Evolutionary conservation across 2,888 invertebrate species (phyloP).

Genomic region (Agrotis clavis): DNA sequence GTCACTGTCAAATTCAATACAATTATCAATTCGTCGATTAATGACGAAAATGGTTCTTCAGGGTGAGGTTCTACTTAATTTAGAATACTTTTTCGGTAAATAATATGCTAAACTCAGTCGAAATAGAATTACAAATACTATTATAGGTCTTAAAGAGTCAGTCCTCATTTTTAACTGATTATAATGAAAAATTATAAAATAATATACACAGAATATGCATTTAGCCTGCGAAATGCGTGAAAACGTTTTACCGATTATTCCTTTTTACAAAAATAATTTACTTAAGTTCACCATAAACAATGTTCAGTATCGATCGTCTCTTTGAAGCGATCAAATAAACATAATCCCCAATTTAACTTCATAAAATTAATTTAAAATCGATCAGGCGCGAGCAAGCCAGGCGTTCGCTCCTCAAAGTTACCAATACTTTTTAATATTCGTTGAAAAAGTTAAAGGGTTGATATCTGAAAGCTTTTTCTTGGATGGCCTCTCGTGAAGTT

Average conservation of each 20-base stretch:
- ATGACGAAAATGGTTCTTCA: too few relatives aligned
- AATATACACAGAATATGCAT: not conserved
- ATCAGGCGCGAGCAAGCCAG: slow-evolving; percentile 84
- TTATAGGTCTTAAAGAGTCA: too few relatives aligned
- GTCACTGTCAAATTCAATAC: slow-evolving; percentile 17
- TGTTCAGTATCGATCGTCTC: slow-evolving; percentile 57
- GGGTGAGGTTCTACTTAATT: too few relatives aligned
- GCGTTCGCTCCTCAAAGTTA: slow-evolving; percentile 74
- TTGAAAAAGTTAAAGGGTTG: slow-evolving; percentile 83
- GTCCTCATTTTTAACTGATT: too few relatives aligned
- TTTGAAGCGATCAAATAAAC: slow-evolving; percentile 82
- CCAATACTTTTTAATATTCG: slow-evolving; percentile 78
- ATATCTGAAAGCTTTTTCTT: slow-evolving; percentile 75
- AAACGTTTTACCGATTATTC: not conserved
- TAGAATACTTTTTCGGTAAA: too few relatives aligned
- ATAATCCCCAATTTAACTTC: slow-evolving; percentile 90
- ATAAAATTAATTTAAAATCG: slow-evolving; percentile 89
- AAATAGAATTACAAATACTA: too few relatives aligned
- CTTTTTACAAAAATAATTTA: slow-evolving; percentile 27
- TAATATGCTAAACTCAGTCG: too few relatives aligned
- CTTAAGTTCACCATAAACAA: slow-evolving; percentile 53
- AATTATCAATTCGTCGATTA: not conserved
- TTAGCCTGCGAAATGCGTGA: not conserved
- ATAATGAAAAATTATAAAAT: not conserved
- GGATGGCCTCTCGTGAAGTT: slow-evolving; percentile 71